Conservation (phyloP, 2,797 vertebrate genomes). For the Sarcophilus harrisii region DNA sequence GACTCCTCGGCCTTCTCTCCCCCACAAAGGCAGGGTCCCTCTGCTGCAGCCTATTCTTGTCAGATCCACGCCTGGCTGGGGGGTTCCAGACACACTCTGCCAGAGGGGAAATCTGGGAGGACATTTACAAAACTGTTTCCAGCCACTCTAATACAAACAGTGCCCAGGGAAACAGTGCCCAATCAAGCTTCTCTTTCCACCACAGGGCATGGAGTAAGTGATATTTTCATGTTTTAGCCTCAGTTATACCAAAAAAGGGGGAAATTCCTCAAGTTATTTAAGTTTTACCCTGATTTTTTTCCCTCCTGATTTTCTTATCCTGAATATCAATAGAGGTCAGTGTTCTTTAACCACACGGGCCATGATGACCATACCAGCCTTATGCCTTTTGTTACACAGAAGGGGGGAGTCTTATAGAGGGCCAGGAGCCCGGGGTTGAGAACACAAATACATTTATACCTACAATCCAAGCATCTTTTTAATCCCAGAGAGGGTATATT, state of each 20-base stretch:
- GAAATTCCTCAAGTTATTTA: neutral
- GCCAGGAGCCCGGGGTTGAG: neutral
- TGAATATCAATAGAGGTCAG: neutral
- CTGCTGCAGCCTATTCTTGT: constrained; percentile 50
- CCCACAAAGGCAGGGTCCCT: constrained; percentile 27
- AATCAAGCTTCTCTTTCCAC: neutral
- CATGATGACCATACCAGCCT: neutral
- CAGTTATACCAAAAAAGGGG: neutral
- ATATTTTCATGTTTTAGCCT: neutral
- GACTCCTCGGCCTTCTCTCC: neutral
- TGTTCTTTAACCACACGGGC: neutral
- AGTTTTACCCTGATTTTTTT: neutral
- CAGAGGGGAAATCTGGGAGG: neutral
- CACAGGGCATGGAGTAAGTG: neutral
- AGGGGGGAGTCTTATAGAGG: neutral
- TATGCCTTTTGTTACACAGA: neutral
- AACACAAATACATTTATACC: neutral
- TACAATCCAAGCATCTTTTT: neutral
- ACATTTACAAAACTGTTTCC: neutral
- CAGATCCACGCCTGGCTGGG: constrained; percentile 52
- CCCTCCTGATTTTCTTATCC: neutral
- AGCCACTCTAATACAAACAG: neutral
- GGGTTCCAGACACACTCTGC: neutral
- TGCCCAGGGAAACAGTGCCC: neutral
- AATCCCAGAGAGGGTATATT: neutral